Evolutionary conservation across 2,888 invertebrate species (phyloP).

Genomic region (Habrosyne pyritoides): DNA sequence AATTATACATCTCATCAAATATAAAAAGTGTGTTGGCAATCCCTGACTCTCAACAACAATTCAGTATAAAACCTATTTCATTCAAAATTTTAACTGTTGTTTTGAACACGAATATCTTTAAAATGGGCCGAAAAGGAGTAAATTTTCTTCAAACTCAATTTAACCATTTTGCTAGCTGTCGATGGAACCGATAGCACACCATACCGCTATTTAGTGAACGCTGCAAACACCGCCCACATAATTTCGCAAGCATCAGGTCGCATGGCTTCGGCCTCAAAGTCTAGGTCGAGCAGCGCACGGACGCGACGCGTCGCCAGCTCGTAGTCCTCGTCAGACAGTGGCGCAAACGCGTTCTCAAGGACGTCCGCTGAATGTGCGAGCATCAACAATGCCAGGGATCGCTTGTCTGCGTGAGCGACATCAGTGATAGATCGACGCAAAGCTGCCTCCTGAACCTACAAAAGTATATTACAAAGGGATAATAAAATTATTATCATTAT

Average conservation of each 20-base stretch:
- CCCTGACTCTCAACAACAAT: neutral
- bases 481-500: no score
- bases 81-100: conserved; percentile 32
- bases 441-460: conserved; percentile 97
- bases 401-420: conserved; percentile 98
- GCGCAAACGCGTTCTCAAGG: conserved; percentile 99
- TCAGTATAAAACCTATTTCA: conserved; percentile 14
- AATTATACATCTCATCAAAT: neutral
- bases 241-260: conserved; percentile 96
- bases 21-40: neutral
- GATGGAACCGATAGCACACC: conserved; percentile 35
- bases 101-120: conserved; percentile 8
- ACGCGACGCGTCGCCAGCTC: conserved; percentile 99
- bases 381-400: conserved; percentile 96
- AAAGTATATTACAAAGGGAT: conserved; percentile 7
- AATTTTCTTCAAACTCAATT: conserved; percentile 33
- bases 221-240: conserved; percentile 99
- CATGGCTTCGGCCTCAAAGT: conserved; percentile 97
- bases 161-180: conserved; percentile 33
- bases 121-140: conserved; percentile 22
- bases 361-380: conserved; percentile 99
- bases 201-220: conserved; percentile 95
- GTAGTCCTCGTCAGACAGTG: conserved; percentile 98
- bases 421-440: conserved; percentile 98
- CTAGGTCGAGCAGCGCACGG: conserved; percentile 96